phyloP scores from a whole-genome alignment of 2,797 vertebrate species.

The Anniella stebbinsi region DNA sequence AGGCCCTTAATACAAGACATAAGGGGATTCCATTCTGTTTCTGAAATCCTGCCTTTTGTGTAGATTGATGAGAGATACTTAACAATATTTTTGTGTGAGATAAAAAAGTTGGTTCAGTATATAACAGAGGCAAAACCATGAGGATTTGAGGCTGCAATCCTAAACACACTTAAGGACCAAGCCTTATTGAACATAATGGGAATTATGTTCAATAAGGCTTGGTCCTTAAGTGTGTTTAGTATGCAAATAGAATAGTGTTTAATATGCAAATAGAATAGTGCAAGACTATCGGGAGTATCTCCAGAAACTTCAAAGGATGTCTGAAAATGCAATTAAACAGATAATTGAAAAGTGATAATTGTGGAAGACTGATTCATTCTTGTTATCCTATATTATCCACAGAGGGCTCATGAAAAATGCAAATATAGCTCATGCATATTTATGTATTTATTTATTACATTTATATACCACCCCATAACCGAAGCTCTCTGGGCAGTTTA shows the following conservation, averaged over 20 bases:
- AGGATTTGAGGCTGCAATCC: constrained; percentile 10
- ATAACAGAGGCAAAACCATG: constrained; percentile 10
- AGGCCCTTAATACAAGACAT: not conserved
- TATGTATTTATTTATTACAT: too few relatives aligned
- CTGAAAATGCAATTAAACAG: not conserved
- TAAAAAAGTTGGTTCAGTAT: not conserved
- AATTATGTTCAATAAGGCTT: too few relatives aligned
- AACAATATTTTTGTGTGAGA: constrained; percentile 3
- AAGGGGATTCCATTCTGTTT: constrained; percentile 30
- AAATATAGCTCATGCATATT: too few relatives aligned
- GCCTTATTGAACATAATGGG: not conserved
- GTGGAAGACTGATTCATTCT: not conserved
- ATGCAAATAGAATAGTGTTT: not conserved
- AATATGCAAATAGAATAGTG: constrained; percentile 10
- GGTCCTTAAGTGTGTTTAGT: too few relatives aligned
- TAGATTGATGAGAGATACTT: constrained; percentile 32
- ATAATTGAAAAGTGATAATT: not conserved
- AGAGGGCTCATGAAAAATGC: too few relatives aligned
- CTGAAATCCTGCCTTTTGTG: constrained; percentile 5
- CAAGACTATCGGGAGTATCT: constrained; percentile 22
- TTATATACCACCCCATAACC: too few relatives aligned
- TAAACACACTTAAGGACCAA: not conserved
- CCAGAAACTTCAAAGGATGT: not conserved
- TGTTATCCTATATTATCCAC: constrained; percentile 15
- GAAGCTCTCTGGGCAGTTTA: too few relatives aligned